Percentiles rank a stretch among this genome's conserved stretches.
These are phyloP conservation scores for Choristoneura fumiferana DNA, from an alignment of 1,140 invertebrate species.

Conservation along the genomic window DNA sequence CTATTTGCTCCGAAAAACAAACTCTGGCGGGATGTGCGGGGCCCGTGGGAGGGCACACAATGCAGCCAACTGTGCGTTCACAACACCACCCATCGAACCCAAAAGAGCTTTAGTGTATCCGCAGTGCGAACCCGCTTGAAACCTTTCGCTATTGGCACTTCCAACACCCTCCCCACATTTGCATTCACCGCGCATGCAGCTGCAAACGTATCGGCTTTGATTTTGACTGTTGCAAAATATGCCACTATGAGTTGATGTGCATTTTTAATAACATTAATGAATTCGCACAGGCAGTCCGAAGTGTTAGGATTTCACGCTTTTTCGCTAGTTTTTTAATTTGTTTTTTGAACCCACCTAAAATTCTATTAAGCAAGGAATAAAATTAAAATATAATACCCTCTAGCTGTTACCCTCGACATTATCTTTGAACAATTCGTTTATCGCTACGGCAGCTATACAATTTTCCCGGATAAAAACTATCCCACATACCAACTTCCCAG, in stretches of 20 bases:
- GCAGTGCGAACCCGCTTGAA: not conserved
- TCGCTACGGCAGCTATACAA: too few relatives aligned
- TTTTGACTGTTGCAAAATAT: slow-evolving; percentile 44
- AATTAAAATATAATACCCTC: too few relatives aligned
- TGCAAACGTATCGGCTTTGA: slow-evolving; percentile 52
- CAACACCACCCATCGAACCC: slow-evolving; percentile 29
- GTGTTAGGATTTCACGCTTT: slow-evolving; percentile 12
- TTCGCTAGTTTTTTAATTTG: not conserved
- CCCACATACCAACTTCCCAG: too few relatives aligned
- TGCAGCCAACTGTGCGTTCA: slow-evolving; percentile 73
- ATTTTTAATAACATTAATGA: slow-evolving; percentile 18
- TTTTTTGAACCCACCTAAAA: too few relatives aligned
- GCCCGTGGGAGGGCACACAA: slow-evolving; percentile 46
- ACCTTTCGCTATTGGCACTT: not conserved
- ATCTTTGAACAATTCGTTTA: too few relatives aligned
- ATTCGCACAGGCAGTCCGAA: not conserved
- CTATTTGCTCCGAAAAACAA: slow-evolving; percentile 78
- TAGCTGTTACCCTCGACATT: too few relatives aligned
- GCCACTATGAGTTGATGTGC: slow-evolving; percentile 8
- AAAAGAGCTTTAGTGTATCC: not conserved
- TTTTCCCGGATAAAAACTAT: too few relatives aligned
- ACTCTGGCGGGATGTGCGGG: slow-evolving; percentile 70
- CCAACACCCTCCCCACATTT: slow-evolving; percentile 50
- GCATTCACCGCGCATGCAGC: slow-evolving; percentile 53
- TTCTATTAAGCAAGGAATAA: too few relatives aligned